Conservation (phyloP, 1,140 invertebrate species). For the Pseudachorutes palmiensis region DNA sequence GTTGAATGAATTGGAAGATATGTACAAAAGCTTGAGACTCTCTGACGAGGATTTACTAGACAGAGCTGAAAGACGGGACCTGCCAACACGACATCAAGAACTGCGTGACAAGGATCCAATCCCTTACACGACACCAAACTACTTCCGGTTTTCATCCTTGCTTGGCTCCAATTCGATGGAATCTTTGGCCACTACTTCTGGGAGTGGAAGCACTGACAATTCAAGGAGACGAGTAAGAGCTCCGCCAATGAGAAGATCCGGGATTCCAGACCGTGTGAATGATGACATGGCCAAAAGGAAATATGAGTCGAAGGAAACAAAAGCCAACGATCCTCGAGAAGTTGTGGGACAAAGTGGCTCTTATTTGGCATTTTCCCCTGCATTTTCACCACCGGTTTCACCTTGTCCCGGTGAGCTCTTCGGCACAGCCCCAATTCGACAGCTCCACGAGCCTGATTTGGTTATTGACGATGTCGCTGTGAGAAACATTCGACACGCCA, state of each 20-base stretch:
- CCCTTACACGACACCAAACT: not conserved
- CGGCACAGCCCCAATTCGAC: not conserved
- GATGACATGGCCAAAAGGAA: slow-evolving; percentile 74
- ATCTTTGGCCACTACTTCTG: slow-evolving; percentile 29
- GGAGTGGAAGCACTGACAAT: slow-evolving; percentile 19
- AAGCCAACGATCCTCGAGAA: slow-evolving; percentile 34
- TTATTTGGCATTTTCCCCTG: slow-evolving; percentile 64
- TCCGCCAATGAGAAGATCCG: slow-evolving; percentile 42
- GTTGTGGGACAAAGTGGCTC: slow-evolving; percentile 55
- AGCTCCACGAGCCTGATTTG: slow-evolving; percentile 63
- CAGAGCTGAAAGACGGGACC: slow-evolving; percentile 62
- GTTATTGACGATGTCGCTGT: slow-evolving; percentile 74
- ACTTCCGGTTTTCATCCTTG: slow-evolving; percentile 27
- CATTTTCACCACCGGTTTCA: slow-evolving; percentile 43
- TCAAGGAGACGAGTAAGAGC: slow-evolving; percentile 36
- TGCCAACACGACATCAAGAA: slow-evolving; percentile 49
- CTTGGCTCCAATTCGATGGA: slow-evolving; percentile 35
- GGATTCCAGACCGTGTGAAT: slow-evolving; percentile 54
- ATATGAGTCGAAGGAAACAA: slow-evolving; percentile 49
- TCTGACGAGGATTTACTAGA: slow-evolving; percentile 73
- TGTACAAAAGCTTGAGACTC: slow-evolving; percentile 72
- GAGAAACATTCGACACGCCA: slow-evolving; percentile 65
- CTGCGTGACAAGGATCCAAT: slow-evolving; percentile 29
- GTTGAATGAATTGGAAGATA: slow-evolving; percentile 75
- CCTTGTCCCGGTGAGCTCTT: slow-evolving; percentile 24